phyloP scores from a whole-genome alignment of 2,888 invertebrate species.

The Cosmia pyralina region DNA sequence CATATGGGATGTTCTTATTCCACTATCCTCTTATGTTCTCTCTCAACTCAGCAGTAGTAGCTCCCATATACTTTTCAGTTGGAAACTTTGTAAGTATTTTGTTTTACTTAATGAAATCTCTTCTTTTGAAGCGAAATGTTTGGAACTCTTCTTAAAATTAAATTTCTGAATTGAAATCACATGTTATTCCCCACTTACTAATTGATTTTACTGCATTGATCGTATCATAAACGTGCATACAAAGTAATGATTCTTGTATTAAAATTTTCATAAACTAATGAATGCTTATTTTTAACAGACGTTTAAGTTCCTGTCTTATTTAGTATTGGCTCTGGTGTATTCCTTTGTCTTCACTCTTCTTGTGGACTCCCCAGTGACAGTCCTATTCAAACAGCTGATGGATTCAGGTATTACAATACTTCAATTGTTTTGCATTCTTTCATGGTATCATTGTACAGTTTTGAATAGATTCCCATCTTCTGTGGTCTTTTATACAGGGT shows the following conservation, averaged over 20 bases:
- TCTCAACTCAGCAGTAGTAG: constrained; percentile 27
- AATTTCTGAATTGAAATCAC: too few relatives aligned
- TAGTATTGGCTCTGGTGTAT: constrained; percentile 21
- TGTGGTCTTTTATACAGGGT: background rate
- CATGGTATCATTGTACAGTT: background rate
- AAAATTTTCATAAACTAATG: background rate
- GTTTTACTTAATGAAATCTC: background rate
- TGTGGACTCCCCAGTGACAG: constrained; percentile 52
- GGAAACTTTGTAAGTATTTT: constrained; percentile 40
- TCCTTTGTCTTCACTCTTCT: constrained; percentile 53
- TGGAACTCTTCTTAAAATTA: background rate
- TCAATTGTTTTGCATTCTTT: background rate
- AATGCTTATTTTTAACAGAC: constrained; percentile 29
- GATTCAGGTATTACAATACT: constrained; percentile 39
- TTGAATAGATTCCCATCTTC: background rate
- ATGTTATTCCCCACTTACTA: too few relatives aligned
- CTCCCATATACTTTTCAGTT: constrained; percentile 44
- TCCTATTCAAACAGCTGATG: constrained; percentile 49
- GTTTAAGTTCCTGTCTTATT: constrained; percentile 55
- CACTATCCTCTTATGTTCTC: constrained; percentile 71
- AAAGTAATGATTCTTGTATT: background rate
- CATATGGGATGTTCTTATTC: constrained; percentile 83
- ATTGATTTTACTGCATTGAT: background rate
- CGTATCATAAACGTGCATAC: background rate
- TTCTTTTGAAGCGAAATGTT: background rate